phyloP scores from a whole-genome alignment of 2,888 invertebrate species.

The Agapetus fuscipes region DNA sequence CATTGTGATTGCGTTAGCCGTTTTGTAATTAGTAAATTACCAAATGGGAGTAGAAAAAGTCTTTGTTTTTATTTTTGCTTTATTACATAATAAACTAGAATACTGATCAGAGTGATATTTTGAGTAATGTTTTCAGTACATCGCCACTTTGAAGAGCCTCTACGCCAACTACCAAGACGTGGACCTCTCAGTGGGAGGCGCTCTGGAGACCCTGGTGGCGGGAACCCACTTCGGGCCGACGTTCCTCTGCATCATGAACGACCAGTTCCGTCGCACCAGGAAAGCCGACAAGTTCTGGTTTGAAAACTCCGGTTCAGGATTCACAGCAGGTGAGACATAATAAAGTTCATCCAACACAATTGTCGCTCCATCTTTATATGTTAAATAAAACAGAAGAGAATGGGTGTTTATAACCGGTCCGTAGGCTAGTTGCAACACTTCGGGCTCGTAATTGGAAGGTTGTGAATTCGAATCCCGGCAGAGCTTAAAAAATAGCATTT shows the following conservation, averaged over 20 bases:
- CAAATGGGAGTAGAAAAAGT: too few relatives aligned
- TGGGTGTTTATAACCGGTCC: too few relatives aligned
- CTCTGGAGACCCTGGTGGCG: slow-evolving; percentile 33
- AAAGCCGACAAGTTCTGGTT: slow-evolving; percentile 43
- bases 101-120: too few relatives aligned
- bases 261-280: slow-evolving; percentile 39
- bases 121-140: slow-evolving; percentile 27
- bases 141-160: slow-evolving; percentile 26
- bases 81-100: too few relatives aligned
- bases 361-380: neutral
- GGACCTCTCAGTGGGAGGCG: slow-evolving; percentile 40
- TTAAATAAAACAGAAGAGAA: slow-evolving; percentile 1
- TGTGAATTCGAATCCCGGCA: too few relatives aligned
- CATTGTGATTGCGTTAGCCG: too few relatives aligned
- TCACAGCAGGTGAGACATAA: slow-evolving; percentile 10
- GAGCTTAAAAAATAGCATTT: too few relatives aligned
- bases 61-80: too few relatives aligned
- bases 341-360: too few relatives aligned
- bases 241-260: slow-evolving; percentile 40
- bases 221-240: slow-evolving; percentile 41
- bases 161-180: slow-evolving; percentile 38
- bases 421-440: too few relatives aligned
- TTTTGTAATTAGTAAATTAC: too few relatives aligned
- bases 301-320: slow-evolving; percentile 21
- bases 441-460: too few relatives aligned